phyloP scores from a whole-genome alignment of 2,113 vertebrate genomes.

The Cryptomyrus ogoouensis region DNA sequence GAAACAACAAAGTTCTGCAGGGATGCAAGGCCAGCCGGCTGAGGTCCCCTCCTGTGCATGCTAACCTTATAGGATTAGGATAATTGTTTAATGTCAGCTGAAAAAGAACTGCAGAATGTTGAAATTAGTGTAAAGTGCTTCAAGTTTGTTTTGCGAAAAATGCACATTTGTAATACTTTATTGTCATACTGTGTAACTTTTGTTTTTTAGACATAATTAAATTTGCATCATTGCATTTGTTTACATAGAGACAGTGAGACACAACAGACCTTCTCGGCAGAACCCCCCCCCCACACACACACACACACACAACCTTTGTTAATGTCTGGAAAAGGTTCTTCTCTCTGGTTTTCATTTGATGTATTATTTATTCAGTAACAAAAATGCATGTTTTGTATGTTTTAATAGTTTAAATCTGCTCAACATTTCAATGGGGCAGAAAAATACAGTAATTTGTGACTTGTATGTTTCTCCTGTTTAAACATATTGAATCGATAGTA shows the following conservation, averaged over 20 bases:
- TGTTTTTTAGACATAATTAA: background rate
- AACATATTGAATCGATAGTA: conserved; percentile 46
- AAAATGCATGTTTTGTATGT: conserved; percentile 59
- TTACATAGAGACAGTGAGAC: background rate
- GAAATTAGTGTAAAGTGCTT: background rate
- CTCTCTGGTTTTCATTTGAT: background rate
- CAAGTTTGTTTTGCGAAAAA: background rate
- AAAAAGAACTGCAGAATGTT: background rate
- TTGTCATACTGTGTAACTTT: background rate
- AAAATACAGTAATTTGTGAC: conserved; percentile 53
- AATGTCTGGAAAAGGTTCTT: background rate
- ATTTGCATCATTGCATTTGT: background rate
- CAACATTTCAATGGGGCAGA: conserved; percentile 39
- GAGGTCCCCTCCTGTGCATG: background rate
- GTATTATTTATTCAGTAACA: conserved; percentile 40
- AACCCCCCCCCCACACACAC: background rate
- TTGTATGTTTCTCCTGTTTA: conserved; percentile 57
- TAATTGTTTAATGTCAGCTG: background rate
- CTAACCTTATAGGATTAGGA: background rate
- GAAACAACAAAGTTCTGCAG: background rate
- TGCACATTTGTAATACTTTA: background rate
- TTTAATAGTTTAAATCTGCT: conserved; percentile 48
- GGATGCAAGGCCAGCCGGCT: background rate
- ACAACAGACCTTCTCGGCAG: background rate
- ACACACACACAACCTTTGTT: background rate